These are phyloP conservation scores for Marmota flaviventris DNA, from an alignment of 2,113 vertebrate genomes.

Conservation along the genomic window DNA sequence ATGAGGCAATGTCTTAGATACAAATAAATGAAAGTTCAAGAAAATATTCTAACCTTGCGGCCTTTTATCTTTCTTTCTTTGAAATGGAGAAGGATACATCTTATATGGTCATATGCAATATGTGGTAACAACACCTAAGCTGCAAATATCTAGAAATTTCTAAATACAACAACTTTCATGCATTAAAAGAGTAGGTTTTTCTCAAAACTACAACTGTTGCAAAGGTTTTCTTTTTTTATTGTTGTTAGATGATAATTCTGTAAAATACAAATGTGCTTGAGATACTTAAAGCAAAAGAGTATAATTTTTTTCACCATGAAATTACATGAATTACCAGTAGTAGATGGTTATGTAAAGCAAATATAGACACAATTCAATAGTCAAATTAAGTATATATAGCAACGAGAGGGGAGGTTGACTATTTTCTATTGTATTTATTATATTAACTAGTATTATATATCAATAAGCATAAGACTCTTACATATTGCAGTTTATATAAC, in stretches of 20 bases:
- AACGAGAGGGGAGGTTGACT: not conserved
- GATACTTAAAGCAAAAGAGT: not conserved
- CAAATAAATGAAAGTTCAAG: not conserved
- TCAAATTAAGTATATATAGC: not conserved
- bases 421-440: not conserved
- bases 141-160: not conserved
- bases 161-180: not conserved
- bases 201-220: not conserved
- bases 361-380: not conserved
- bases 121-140: not conserved
- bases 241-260: not conserved
- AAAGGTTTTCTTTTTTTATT: not conserved
- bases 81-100: not conserved
- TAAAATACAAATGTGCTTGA: not conserved
- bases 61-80: not conserved
- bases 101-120: not conserved
- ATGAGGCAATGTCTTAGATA: not conserved
- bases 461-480: not conserved
- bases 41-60: not conserved
- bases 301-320: not conserved
- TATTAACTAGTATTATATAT: not conserved
- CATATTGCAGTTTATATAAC: not conserved
- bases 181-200: not conserved
- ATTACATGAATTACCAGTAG: not conserved
- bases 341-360: not conserved